Base-by-base conservation (phyloP, 2,113 vertebrate genomes). In the Rattus norvegicus region DNA sequence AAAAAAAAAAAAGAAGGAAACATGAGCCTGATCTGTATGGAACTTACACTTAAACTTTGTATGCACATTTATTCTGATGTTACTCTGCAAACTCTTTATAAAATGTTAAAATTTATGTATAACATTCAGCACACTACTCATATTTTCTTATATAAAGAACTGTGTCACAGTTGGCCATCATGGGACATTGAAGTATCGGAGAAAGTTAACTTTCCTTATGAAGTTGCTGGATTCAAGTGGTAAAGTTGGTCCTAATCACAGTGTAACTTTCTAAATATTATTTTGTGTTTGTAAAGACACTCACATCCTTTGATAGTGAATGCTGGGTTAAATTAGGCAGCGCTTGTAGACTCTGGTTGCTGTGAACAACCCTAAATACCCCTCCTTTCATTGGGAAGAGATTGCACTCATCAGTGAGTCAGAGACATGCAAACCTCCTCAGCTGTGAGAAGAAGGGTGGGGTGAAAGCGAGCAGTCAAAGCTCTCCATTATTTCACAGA, bases 371-470 rank as follows among this genome's bases (percentile, higher is more conserved):
- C 96, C 63, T 96, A 92, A 98, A 93, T 47, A 92, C 19, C 39
- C 16, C 65, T 97, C 81, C 73, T 88, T 97, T 98, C 97, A 92
- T 89, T 96, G 96, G 61, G 86, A 94, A 88, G 30, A 97, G 97
- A 98, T 52, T 95, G 47, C 76, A 67, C 77, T 80, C 91, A 93
- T 93, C 76, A 22, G 26, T 77, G 36, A 73, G 80, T 93, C 80
- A 97, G 43, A 91, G 84, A 10, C 95, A 90, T 11, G 0, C 56
- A 81, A 96, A 87, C 59, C 36, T 67, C 72, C 49, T 97, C 93
- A 94, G 95, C 95, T 97, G 86, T 97, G 91, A 87, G 22, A 36
- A 47, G 77, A 67, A 65, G 36, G 1, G 28, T 26, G 73, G 28
- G 49, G 33, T 8, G 43, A 92, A 96, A 96, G 5, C 56, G 72